A percentile compares a stretch with the other conserved stretches of the same genome.
Conservation (phyloP, 2,113 vertebrate species). For the Apeltes quadracus region DNA sequence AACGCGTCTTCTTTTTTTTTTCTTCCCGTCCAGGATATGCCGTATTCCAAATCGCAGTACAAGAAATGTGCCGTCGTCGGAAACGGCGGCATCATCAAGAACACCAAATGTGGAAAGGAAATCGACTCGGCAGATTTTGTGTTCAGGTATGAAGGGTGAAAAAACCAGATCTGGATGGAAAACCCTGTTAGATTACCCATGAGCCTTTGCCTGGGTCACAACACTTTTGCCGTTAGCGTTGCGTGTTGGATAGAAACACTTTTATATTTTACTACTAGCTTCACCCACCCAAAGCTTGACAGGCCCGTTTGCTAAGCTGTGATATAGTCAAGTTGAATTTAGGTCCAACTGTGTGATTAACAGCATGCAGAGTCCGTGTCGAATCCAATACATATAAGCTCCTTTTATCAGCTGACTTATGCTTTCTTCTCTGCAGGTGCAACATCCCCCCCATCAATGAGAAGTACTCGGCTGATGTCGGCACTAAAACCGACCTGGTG, state of each 20-base stretch:
- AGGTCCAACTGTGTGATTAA: neutral
- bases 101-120: slow-evolving; percentile 93
- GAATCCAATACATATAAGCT: neutral
- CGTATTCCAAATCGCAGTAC: slow-evolving; percentile 93
- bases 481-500: slow-evolving; percentile 94
- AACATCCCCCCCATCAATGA: slow-evolving; percentile 95
- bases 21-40: slow-evolving; percentile 88
- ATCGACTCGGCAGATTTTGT: slow-evolving; percentile 95
- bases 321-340: neutral
- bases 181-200: neutral
- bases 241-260: neutral
- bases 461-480: slow-evolving; percentile 90
- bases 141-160: slow-evolving; percentile 83
- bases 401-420: neutral
- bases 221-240: neutral
- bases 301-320: neutral
- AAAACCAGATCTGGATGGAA: neutral
- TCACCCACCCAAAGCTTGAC: neutral
- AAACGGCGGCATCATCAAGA: slow-evolving; percentile 96
- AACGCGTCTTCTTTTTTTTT: too few relatives aligned
- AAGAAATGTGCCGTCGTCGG: slow-evolving; percentile 97
- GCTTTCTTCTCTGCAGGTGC: slow-evolving; percentile 80
- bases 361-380: slow-evolving; percentile 14
- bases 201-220: neutral
- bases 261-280: neutral